A percentile compares a stretch with the other conserved stretches of the same genome.
These are phyloP conservation scores for Cataglyphis cursor DNA, from an alignment of 2,888 invertebrate species.

Conservation along the genomic window DNA sequence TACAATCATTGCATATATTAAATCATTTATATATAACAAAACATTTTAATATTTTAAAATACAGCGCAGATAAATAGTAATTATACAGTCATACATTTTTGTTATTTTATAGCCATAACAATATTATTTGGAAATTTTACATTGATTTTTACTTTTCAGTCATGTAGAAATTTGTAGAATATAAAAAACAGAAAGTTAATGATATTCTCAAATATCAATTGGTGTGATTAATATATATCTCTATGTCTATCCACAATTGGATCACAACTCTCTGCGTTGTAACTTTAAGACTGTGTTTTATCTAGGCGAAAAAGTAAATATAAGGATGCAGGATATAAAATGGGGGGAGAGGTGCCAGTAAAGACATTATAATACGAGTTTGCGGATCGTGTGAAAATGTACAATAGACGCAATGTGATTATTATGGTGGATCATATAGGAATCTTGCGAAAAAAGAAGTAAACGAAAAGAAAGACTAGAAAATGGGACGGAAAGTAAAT, in stretches of 20 bases:
- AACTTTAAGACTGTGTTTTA: conserved; percentile 56
- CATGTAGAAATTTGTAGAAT: conserved; percentile 19
- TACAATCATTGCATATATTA: conserved; percentile 22
- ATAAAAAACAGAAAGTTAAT: conserved; percentile 24
- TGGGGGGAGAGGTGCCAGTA: conserved; percentile 68
- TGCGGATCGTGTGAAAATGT: conserved; percentile 83
- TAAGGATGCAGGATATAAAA: conserved; percentile 59
- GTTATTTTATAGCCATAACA: not conserved
- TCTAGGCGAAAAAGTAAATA: conserved; percentile 59
- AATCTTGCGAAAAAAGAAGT: conserved; percentile 42
- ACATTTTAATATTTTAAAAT: conserved; percentile 25
- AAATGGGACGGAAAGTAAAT: conserved; percentile 57
- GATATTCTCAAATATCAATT: conserved; percentile 33
- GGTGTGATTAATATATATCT: conserved; percentile 44
- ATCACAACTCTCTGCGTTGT: conserved; percentile 54
- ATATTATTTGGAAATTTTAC: not conserved
- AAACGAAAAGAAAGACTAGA: conserved; percentile 12
- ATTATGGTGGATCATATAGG: conserved; percentile 39
- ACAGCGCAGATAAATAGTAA: conserved; percentile 17
- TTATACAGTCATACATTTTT: not conserved
- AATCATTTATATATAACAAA: conserved; percentile 19
- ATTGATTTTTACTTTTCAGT: conserved; percentile 8
- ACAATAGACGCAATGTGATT: conserved; percentile 84
- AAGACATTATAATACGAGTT: conserved; percentile 79
- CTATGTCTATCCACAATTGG: conserved; percentile 51